Percentiles rank a stretch among this genome's conserved stretches.
Evolutionary conservation across 2,888 invertebrate species (phyloP).

Genomic region (Archips crataeganus): DNA sequence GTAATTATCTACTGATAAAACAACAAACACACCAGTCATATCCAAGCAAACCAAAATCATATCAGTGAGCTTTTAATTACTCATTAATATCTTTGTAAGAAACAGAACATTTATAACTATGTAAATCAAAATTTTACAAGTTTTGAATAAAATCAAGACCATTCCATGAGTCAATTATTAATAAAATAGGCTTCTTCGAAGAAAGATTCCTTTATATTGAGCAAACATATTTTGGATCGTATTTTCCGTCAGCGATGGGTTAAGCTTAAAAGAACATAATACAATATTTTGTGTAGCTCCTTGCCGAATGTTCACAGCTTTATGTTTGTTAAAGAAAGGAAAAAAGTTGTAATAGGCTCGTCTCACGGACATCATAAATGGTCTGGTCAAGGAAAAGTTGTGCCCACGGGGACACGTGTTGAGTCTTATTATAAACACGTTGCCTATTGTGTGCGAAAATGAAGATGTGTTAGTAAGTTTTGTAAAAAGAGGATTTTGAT

Average conservation of each 20-base stretch:
- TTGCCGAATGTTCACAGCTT: conserved; percentile 30
- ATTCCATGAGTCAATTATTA: conserved; percentile 77
- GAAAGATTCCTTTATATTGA: conserved; percentile 57
- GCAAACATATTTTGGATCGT: conserved; percentile 65
- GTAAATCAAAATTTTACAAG: conserved; percentile 49
- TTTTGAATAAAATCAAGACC: conserved; percentile 59
- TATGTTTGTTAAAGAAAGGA: conserved; percentile 34
- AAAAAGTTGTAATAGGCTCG: conserved; percentile 44
- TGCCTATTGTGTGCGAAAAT: background rate
- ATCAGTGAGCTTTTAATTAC: conserved; percentile 60
- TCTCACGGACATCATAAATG: conserved; percentile 36
- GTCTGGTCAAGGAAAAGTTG: conserved; percentile 31
- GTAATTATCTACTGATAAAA: background rate
- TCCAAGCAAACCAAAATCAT: conserved; percentile 61
- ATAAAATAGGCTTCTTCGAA: conserved; percentile 65
- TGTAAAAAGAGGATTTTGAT: background rate
- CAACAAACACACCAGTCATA: conserved; percentile 50
- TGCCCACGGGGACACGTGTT: conserved; percentile 11
- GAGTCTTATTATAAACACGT: background rate
- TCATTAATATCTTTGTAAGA: conserved; percentile 34
- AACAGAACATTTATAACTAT: conserved; percentile 32
- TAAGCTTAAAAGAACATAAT: conserved; percentile 32
- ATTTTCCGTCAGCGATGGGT: conserved; percentile 46
- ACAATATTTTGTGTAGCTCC: conserved; percentile 26
- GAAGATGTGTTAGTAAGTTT: background rate